phyloP scores from a whole-genome alignment of 1,140 invertebrate species.

The Frieseomelitta varia region DNA sequence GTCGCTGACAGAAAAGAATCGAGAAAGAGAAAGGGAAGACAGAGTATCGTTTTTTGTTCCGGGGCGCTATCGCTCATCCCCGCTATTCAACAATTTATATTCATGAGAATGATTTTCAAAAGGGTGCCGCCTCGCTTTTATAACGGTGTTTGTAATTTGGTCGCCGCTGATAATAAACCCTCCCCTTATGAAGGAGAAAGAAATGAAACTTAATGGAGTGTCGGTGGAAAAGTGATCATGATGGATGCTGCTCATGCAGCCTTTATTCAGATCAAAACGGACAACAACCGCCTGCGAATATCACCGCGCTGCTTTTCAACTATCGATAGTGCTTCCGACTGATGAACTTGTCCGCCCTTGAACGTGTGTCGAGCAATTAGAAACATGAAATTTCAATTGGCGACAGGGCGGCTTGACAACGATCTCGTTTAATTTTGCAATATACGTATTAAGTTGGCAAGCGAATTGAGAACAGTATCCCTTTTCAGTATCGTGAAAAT shows the following conservation, averaged over 20 bases:
- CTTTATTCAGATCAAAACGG: slow-evolving; percentile 27
- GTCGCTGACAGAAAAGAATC: not conserved
- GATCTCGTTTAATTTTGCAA: not conserved
- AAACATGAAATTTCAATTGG: not conserved
- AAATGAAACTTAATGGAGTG: slow-evolving; percentile 61
- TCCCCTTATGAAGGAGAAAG: slow-evolving; percentile 44
- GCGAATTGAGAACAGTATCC: no score
- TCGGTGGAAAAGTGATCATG: slow-evolving; percentile 52
- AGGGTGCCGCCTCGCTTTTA: slow-evolving; percentile 36
- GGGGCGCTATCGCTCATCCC: slow-evolving; percentile 39
- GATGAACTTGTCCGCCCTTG: not conserved
- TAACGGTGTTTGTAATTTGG: slow-evolving; percentile 59
- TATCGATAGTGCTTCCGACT: not conserved
- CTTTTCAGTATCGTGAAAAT: no score
- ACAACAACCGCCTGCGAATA: not conserved
- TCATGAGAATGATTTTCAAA: slow-evolving; percentile 66
- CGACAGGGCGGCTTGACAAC: not conserved
- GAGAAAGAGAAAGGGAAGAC: not conserved
- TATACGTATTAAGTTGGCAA: no score
- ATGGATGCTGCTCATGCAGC: slow-evolving; percentile 35
- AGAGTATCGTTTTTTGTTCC: slow-evolving; percentile 32
- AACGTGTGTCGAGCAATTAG: not conserved
- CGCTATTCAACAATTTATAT: slow-evolving; percentile 66
- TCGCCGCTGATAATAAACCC: slow-evolving; percentile 55
- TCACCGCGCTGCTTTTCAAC: not conserved